Conservation (phyloP, 1,140 invertebrate genomes). For the Hyles euphorbiae region DNA sequence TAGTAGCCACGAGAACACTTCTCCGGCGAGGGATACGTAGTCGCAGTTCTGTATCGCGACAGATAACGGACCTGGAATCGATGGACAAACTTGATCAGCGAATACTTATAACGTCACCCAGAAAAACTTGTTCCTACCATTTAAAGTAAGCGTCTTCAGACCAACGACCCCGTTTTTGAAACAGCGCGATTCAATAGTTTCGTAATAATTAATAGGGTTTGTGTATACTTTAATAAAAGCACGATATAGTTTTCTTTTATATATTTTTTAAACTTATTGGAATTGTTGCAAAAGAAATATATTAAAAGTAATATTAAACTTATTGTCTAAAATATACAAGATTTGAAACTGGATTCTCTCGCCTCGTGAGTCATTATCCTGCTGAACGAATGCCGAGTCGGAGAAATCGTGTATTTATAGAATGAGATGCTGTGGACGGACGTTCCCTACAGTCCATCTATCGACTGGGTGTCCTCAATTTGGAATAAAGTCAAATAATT, state of each 20-base stretch:
- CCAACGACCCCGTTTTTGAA: constrained; percentile 3
- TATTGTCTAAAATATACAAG: constrained; percentile 5
- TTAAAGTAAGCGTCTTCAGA: constrained; percentile 4
- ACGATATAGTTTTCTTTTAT: no score
- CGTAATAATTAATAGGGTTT: background rate
- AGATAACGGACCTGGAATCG: constrained; percentile 76
- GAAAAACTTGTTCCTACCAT: constrained; percentile 4
- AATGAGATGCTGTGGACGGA: constrained; percentile 42
- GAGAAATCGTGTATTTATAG: constrained; percentile 69
- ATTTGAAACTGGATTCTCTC: constrained; percentile 6
- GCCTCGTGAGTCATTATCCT: constrained; percentile 65
- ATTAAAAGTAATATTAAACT: background rate
- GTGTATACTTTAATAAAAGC: no score
- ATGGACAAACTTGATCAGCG: constrained; percentile 7
- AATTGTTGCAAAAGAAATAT: background rate
- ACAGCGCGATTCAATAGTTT: background rate
- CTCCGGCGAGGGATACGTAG: constrained; percentile 76
- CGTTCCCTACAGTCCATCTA: constrained; percentile 35
- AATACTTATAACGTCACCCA: background rate
- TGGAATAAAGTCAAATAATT: constrained; percentile 5
- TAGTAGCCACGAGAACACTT: constrained; percentile 80
- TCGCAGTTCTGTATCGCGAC: constrained; percentile 76
- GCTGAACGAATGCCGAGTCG: constrained; percentile 62
- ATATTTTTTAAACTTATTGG: no score
- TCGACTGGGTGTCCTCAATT: constrained; percentile 19